Evolutionary conservation across 2,113 vertebrate species (phyloP), one percentile per base, ranked within the genome.

Genomic region (Phrynosoma blainvillii): DNA sequence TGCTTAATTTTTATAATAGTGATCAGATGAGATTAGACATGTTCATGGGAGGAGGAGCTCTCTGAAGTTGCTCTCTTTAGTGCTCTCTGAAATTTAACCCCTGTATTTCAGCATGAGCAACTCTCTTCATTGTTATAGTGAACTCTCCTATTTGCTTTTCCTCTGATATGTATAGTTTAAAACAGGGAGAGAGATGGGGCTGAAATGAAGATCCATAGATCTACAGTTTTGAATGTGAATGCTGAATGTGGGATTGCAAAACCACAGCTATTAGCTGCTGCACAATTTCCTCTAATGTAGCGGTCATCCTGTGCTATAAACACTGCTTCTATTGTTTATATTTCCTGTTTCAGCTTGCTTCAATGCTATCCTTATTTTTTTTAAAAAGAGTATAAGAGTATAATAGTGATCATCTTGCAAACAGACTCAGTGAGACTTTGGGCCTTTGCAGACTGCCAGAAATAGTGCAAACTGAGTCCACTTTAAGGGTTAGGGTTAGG

Each of bases 201-300:
- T 94, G 93, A 94, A 94, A 95, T 94, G 94, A 94, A 94, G 87
- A 71, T 92, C 89, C 93, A 88, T 82, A 91, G 75, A 93, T 93
- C 94, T 93, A 89, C 87, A 87, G 76, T 90, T 90, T 86, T 90
- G n/a, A 62, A 93, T 93, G 94, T 95, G 93, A 87, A 92, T 93
- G 83, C 93, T 93, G 88, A 79, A 8, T 30, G 54, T 30, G 40
- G 25, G 47, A 27, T 47, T 68, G 81, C 81, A 54, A 56, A 84
- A 30, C 18, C 47, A 12, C 66, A 84, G 54, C 32, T 32, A 62
- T 76, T 32, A 42, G 32, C 23, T 76, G 36, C 36, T 65, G 56
- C 13, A 65, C 27, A 84, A 70, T 85, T 85, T 77, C 73, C 73
- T 62, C 14, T 30, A 12, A 4, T 65, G 14, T 42, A 23, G 18